phyloP scores from a whole-genome alignment of 2,888 invertebrate species.

The Lysandra bellargus region DNA sequence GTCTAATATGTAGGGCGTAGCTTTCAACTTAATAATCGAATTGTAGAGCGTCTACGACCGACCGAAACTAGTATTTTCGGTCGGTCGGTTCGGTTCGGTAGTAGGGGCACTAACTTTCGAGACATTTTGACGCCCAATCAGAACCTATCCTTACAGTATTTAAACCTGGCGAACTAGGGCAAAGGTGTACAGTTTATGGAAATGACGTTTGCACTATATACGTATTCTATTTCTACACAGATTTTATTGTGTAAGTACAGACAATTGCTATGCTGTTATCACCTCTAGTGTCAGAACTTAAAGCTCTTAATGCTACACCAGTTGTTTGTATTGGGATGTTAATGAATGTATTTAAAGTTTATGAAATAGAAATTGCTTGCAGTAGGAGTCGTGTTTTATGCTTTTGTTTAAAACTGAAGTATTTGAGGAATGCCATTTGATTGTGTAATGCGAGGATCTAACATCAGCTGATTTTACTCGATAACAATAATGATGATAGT shows the following conservation, averaged over 20 bases:
- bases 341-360: background rate
- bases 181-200: constrained; percentile 39
- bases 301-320: background rate
- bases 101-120: background rate
- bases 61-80: background rate
- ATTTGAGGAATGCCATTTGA: background rate
- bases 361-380: constrained; percentile 17
- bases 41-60: too few relatives aligned
- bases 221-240: constrained; percentile 38
- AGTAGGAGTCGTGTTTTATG: background rate
- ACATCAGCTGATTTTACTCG: background rate
- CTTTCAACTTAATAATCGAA: too few relatives aligned
- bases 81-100: too few relatives aligned
- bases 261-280: background rate
- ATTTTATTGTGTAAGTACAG: background rate
- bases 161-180: constrained; percentile 33
- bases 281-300: background rate
- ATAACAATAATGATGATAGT: background rate
- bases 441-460: background rate
- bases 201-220: constrained; percentile 36
- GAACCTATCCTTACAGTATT: background rate
- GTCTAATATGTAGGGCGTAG: too few relatives aligned
- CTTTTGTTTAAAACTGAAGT: background rate
- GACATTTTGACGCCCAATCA: background rate
- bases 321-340: background rate